Base-by-base conservation (phyloP, 1,140 invertebrate species). In the Medauroidea extradentata region DNA sequence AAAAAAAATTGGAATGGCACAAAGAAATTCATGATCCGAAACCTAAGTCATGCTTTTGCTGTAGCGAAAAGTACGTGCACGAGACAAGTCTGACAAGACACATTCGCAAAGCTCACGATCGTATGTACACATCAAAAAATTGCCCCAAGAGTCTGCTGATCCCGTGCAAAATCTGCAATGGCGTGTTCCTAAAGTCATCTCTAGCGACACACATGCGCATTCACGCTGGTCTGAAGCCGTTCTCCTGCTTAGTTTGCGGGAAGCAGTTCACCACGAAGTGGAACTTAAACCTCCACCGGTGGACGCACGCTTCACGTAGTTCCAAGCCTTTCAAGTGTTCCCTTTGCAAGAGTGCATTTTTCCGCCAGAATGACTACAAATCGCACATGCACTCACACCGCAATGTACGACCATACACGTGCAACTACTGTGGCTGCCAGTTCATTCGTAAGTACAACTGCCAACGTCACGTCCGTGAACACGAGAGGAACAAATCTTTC, bases 391-490 rank as follows among this genome's bases (percentile, higher is more conserved):
- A 90, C 72, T 85, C 89, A 24, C 90, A 91, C 75, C 85, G 86
- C 59, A 85, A 87, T 53, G 83, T 90, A 38, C 81, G 86, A 55
- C 89, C 89, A 1, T 95, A 91, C 73, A 91, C 90, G 1, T 95
- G 92, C 73, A 95, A 96, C 68, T 89, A 93, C 71, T 97, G 94
- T 73, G 94, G 92, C 24, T 91, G 92, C 46, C 89, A 93, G 69
- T 97, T 98, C 73, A 94, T 93, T 53, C 83, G 92, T 19, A 94
- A 94, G 70, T 94, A 93, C 71, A 96, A 95, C 71, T 90, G 94
- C 68, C 82, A 93, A 69, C 83, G 93, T 42, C 94, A 96, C 72
- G 88, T 93, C 4, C 83, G 90, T 39, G 93, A 95, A 69, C 94
- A 98, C 75, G 90, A 91, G 57, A 88, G 85, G 53, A 90, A 86